Evolutionary conservation across 2,113 vertebrate genomes (phyloP).

Genomic region (Halcyon senegalensis): DNA sequence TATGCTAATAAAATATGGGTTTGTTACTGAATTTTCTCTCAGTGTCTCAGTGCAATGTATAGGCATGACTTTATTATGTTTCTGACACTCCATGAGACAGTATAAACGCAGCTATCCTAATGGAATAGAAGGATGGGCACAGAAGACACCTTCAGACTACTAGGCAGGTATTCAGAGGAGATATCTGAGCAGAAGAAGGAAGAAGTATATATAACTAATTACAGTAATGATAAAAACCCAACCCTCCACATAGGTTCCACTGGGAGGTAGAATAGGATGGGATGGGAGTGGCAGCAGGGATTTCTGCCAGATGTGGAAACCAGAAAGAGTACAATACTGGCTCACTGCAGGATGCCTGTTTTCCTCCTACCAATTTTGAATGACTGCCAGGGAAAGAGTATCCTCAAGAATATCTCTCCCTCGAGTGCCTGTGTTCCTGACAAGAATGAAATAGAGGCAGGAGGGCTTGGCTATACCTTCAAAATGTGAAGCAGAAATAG

Average conservation of each 20-base stretch:
- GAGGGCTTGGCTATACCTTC: not conserved
- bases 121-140: not conserved
- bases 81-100: not conserved
- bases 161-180: not conserved
- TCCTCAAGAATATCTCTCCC: not conserved
- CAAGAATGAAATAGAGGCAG: not conserved
- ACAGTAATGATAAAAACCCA: not conserved
- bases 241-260: not conserved
- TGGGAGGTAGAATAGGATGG: not conserved
- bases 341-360: constrained; percentile 25
- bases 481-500: not conserved
- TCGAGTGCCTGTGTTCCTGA: not conserved
- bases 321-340: constrained; percentile 16
- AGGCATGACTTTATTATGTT: not conserved
- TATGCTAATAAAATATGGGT: not conserved
- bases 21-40: not conserved
- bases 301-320: constrained; percentile 30
- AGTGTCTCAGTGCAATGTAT: not conserved
- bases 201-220: not conserved
- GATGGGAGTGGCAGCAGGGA: not conserved
- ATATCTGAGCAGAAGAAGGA: not conserved
- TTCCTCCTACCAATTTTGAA: constrained; percentile 49
- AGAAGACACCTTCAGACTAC: not conserved
- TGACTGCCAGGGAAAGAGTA: constrained; percentile 6
- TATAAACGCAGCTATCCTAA: not conserved